Evolutionary conservation across 1,140 invertebrate species (phyloP), one percentile per base, ranked within the genome.

Genomic region (Aphaenogaster floridana): DNA sequence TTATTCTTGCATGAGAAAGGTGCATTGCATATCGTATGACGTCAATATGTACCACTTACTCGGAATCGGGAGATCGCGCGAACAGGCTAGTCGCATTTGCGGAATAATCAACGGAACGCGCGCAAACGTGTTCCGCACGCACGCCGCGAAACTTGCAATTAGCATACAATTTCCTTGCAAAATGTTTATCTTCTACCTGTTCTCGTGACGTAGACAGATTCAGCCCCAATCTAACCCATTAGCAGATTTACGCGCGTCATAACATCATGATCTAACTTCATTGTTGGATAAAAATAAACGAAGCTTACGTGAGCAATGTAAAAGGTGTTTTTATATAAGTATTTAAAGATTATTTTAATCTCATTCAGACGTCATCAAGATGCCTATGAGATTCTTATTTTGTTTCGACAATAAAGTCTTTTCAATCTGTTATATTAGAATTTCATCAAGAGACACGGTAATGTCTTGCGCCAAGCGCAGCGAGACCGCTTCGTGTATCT

Each of bases 1-100:
- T 74, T 84, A 85, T 88, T 88, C 72, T 13, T 78, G 48, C 81
- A 39, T 86, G 64, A 54, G 72, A 88, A 88, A 88, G 81, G 45
- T 85, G 61, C 7, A 69, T 34, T 34, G 50, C 15, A 11, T n/a
- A 48, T 50, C 28, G 36, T 39, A 39, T 86, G 72, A 86, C 86
- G 86, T 88, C 86, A 86, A 86, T 85, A 45, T 87, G n/a, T 17
- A 45, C 81, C 42, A 84, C 59, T 64, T 87, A 84, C 79, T 45
- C 3, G 61, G 79, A 87, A 87, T 76, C 79, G 36, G 13, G 7
- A 83, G 5, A 68, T n/a, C 34, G 11, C 9, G 59, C 45, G 5
- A 15, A 4, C 9, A 13, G 21, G 13, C 7, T 36, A 78, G 45
- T 11, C 45, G 59, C 48, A 15, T 13, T 72, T 50, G 45, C 3